Base-by-base conservation (phyloP, 2,113 vertebrate genomes). In the Pica pica region DNA sequence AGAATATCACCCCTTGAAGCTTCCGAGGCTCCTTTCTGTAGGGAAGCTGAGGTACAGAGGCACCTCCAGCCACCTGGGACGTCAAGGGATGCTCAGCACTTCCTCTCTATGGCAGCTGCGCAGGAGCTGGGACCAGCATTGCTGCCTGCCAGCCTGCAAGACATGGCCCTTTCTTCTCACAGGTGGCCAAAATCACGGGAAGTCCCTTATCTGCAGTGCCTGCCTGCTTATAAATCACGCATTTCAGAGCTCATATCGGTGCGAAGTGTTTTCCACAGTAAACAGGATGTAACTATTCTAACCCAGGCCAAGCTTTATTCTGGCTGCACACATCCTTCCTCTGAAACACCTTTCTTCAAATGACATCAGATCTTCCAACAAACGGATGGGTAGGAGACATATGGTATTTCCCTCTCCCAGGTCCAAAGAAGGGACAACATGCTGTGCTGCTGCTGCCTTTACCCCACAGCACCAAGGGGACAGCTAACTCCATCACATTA, bases 261-360 rank as follows among this genome's bases (percentile, higher is more conserved):
- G 0, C 52, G 11, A 88, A 88, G 94, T 87, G 90, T 90, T 94
- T 93, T 50, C 89, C 77, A 80, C 13, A 5, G 68, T 94, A 96
- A 97, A 97, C 96, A 97, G 96, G 96, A 97, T 75, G 76, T 74
- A 46, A 59, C 92, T 52, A 53, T 83, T 90, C 71, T 69, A 83
- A 71, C 37, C 5, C 76, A 31, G 67, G n/a, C 64, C 57, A 71
- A 35, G 64, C 52, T 83, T 81, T 86, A 59, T 60, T 95, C 52
- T 44, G 90, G 69, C 90, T 39, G 3, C 76, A 39, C 7, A 90
- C 83, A 93, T 96, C 92, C 96, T 95, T 96, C 93, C 94, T 89
- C 77, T 11, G 26, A 85, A 95, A 93, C 94, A 97, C 87, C 96
- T 95, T 92, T 93, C 68, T 93, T 81, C 20, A 57, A 50, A 81